Conservation (phyloP, 2,113 vertebrate species). For the Phainopepla nitens region DNA sequence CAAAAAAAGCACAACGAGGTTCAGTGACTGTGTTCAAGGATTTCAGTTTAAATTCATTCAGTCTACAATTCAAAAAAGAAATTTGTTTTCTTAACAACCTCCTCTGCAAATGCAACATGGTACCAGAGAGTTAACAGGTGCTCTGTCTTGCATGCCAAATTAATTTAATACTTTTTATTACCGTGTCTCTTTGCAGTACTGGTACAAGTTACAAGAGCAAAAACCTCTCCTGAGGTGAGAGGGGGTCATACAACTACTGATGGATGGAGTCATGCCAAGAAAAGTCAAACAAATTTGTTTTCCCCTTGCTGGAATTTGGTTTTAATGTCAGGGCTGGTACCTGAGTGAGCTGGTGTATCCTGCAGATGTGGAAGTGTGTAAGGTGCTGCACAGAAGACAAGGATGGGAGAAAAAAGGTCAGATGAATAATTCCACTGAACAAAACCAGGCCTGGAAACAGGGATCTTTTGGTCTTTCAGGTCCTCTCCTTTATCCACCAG, state of each 20-base stretch:
- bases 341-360: background rate
- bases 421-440: background rate
- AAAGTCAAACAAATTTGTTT: background rate
- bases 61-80: slow-evolving; percentile 44
- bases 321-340: background rate
- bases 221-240: background rate
- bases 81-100: slow-evolving; percentile 50
- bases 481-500: background rate
- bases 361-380: background rate
- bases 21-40: slow-evolving; percentile 10
- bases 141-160: slow-evolving; percentile 34
- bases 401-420: background rate
- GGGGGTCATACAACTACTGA: background rate
- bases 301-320: background rate
- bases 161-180: background rate
- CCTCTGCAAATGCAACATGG: slow-evolving; percentile 16
- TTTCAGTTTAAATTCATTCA: slow-evolving; percentile 41
- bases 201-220: background rate
- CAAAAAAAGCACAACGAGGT: background rate
- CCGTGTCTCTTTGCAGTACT: background rate
- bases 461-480: background rate
- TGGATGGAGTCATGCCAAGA: background rate
- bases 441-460: background rate
- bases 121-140: slow-evolving; percentile 12
- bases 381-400: background rate